Evolutionary conservation across 2,113 vertebrate species (phyloP).

Genomic region (Thermophis baileyi): DNA sequence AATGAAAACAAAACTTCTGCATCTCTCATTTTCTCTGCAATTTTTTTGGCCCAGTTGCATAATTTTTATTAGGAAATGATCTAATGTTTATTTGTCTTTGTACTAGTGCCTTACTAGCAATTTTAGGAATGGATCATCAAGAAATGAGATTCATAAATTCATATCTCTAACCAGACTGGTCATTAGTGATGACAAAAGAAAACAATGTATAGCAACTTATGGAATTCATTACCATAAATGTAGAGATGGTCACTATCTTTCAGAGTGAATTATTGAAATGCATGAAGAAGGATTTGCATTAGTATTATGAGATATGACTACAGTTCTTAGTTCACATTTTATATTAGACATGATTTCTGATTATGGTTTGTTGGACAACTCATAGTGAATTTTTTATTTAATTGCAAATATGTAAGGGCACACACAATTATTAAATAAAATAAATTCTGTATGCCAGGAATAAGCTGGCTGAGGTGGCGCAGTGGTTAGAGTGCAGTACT

Average conservation of each 20-base stretch:
- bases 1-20: background rate
- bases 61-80: background rate
- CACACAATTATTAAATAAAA: background rate
- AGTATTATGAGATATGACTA: background rate
- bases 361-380: background rate
- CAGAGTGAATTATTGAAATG: background rate
- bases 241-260: background rate
- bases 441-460: too few species aligned
- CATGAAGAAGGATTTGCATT: background rate
- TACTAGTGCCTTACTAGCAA: background rate
- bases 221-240: background rate
- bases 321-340: background rate
- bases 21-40: background rate
- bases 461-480: too few species aligned
- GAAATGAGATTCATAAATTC: background rate
- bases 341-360: background rate
- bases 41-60: background rate
- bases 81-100: background rate
- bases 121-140: background rate
- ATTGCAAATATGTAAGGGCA: background rate
- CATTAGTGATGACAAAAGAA: background rate
- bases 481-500: too few species aligned
- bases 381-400: background rate
- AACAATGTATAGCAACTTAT: background rate
- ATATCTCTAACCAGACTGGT: background rate